phyloP scores from a whole-genome alignment of 92 coral and sea anemone species.

The Epizoanthus scotinus region DNA sequence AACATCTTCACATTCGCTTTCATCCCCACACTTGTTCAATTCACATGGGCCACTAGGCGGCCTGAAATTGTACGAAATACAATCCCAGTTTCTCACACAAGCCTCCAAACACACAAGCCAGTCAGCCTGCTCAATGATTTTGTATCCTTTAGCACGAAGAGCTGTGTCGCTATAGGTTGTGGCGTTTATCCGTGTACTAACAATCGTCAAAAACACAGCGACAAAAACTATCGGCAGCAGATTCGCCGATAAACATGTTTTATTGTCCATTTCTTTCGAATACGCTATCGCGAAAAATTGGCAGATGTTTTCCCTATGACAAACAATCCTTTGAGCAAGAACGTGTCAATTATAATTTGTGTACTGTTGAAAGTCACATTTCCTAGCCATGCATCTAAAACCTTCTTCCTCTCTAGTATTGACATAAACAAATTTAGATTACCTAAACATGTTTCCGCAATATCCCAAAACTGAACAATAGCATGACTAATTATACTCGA shows the following conservation, averaged over 20 bases:
- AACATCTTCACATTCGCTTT: neutral
- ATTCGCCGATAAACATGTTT: neutral
- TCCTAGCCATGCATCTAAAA: neutral
- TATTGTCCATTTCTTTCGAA: neutral
- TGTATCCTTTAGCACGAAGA: neutral
- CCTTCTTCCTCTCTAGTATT: no score
- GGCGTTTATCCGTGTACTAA: neutral
- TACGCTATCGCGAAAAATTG: neutral
- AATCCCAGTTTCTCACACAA: neutral
- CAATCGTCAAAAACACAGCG: neutral
- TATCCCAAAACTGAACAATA: no score
- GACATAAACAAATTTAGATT: no score
- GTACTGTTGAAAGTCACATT: neutral
- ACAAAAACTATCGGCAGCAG: neutral
- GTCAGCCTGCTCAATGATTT: neutral
- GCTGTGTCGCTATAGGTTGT: slow-evolving; percentile 1
- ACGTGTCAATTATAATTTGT: neutral
- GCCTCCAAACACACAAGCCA: slow-evolving; percentile 18
- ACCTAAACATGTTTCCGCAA: no score
- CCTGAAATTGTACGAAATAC: slow-evolving; percentile 20
- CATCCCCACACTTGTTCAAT: slow-evolving; percentile 9
- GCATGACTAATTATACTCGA: no score
- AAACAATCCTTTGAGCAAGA: neutral
- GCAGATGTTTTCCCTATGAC: neutral
- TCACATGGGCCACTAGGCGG: slow-evolving; percentile 5